These are phyloP conservation scores for Rhagoletis pomonella DNA, from an alignment of 1,140 invertebrate species.

Conservation along the genomic window DNA sequence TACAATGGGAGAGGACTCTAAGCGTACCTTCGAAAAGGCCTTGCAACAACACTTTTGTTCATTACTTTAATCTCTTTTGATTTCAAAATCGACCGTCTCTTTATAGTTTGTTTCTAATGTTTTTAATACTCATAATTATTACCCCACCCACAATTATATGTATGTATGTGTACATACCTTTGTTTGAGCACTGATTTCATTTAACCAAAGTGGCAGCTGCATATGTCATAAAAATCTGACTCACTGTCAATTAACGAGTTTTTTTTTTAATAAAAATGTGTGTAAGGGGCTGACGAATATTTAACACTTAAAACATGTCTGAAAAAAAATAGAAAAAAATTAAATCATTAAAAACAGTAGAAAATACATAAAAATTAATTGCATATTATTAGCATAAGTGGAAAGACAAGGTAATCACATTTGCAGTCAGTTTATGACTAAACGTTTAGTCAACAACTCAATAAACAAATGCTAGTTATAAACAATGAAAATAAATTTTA, in stretches of 20 bases:
- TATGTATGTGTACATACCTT: not conserved
- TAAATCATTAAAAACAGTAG: not conserved
- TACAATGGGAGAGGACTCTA: too few relatives aligned
- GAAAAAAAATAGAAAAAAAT: not conserved
- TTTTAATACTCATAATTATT: not conserved
- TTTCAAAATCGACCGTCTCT: too few relatives aligned
- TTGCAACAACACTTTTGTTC: too few relatives aligned
- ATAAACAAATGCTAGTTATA: not conserved
- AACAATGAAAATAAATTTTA: not conserved
- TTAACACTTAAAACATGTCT: not conserved
- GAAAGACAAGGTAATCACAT: constrained; percentile 25
- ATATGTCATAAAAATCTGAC: not conserved
- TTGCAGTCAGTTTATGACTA: not conserved
- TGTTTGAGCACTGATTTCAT: not conserved
- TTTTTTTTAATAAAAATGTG: not conserved
- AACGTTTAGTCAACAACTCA: not conserved
- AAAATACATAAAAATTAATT: not conserved
- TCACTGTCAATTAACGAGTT: not conserved
- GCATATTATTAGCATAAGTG: constrained; percentile 35
- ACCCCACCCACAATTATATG: not conserved
- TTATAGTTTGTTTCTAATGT: too few relatives aligned
- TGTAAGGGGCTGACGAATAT: constrained; percentile 1
- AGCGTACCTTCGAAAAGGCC: too few relatives aligned
- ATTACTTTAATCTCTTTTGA: too few relatives aligned
- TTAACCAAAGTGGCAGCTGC: not conserved